Base-by-base conservation (phyloP, 2,888 invertebrate genomes). In the Drosophila quasianomalipes region DNA sequence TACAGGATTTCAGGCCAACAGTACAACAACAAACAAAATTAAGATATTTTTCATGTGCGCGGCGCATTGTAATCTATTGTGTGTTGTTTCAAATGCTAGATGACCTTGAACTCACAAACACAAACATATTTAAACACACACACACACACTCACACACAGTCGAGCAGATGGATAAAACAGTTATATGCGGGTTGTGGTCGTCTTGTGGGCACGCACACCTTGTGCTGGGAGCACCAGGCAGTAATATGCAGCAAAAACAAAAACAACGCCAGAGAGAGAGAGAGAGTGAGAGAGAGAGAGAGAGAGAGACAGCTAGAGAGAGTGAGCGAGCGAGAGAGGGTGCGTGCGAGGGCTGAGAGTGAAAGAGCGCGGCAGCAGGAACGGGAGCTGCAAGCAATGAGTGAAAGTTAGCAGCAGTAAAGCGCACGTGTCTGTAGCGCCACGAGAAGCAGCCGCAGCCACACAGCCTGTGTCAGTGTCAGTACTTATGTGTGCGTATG, bases 41-140 rank as follows among this genome's bases (percentile, higher is more conserved):
- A 73, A 83, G 83, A 85, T 85, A 73, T 83, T 57, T 80, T 74
- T 85, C 71, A 62, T 82, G 79, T 80, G 76, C 63, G 74, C 74
- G 66, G 69, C 84, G 73, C 74, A 81, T 76, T 83, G 81, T 76
- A 79, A 85, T 85, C 76, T 83, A 83, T 85, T 83, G 91, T 85
- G 87, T 85, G 83, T 82, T 86, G 83, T 91, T 92, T 91, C 86
- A 91, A 91, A 91, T 91, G 89, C 86, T 92, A 91, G 92, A 91
- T 92, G 92, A 92, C 92, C 92, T 92, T 92, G 92, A 92, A 92
- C 92, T 92, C 92, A 79, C 86, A 79, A 81, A 82, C 70, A 91
- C 81, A 77, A 74, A 65, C 63, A 66, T 47, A 47, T 47, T 47
- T 26, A 47, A 47, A 2, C 62, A 64, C 55, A 62, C 57, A 55